These are phyloP conservation scores for Leucosticte australis DNA, from an alignment of 2,113 vertebrate species.

Conservation along the genomic window DNA sequence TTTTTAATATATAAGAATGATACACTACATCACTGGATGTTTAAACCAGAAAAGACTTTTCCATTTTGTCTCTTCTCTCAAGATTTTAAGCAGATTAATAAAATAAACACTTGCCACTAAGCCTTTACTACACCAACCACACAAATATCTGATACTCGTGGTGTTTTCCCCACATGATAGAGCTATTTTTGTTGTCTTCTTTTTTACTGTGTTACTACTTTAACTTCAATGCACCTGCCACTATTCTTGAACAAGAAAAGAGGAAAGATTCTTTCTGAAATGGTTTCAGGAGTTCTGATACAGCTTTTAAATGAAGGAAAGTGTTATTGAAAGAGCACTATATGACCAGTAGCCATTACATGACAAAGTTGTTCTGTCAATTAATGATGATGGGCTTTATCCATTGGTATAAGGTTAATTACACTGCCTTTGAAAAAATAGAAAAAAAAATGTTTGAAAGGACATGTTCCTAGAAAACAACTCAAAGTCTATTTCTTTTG, in stretches of 20 bases:
- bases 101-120: background rate
- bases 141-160: background rate
- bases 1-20: background rate
- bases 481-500: slow-evolving; percentile 66
- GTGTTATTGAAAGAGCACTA: background rate
- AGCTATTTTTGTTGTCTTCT: background rate
- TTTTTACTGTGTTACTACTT: background rate
- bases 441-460: slow-evolving; percentile 18
- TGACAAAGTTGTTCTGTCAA: slow-evolving; percentile 35
- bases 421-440: slow-evolving; percentile 64
- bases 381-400: slow-evolving; percentile 60
- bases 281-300: background rate
- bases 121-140: background rate
- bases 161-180: background rate
- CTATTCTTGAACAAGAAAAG: background rate
- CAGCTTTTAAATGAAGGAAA: background rate
- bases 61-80: background rate
- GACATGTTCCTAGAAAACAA: slow-evolving; percentile 47
- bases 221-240: background rate
- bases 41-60: background rate
- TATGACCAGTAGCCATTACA: background rate
- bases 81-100: background rate
- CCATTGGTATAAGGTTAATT: slow-evolving; percentile 69
- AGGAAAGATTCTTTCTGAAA: background rate
- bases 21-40: background rate